These are phyloP conservation scores for Theocolax elegans DNA, from an alignment of 1,140 invertebrate species.

Conservation along the genomic window DNA sequence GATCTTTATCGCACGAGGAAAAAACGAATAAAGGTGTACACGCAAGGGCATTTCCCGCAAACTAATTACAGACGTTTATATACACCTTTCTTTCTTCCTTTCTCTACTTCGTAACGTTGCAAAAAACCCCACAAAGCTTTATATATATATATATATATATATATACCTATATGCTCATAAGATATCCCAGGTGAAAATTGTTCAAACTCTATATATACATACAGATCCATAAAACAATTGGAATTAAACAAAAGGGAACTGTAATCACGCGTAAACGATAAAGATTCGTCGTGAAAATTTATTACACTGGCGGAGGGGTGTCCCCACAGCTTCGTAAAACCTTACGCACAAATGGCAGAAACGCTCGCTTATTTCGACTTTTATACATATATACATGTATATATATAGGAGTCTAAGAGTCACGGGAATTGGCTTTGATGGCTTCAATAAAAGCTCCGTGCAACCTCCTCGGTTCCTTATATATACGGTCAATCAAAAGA, in stretches of 20 bases:
- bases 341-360: background rate
- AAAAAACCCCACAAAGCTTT: too few relatives aligned
- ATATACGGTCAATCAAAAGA: slow-evolving; percentile 1
- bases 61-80: background rate
- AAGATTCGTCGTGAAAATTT: slow-evolving; percentile 30
- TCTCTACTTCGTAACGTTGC: too few relatives aligned
- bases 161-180: background rate
- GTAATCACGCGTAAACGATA: slow-evolving; percentile 28
- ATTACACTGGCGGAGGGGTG: background rate
- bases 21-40: background rate
- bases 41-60: background rate
- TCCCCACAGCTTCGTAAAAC: slow-evolving; percentile 27
- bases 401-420: too few relatives aligned
- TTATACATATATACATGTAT: too few relatives aligned
- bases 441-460: background rate
- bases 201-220: too few relatives aligned
- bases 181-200: background rate
- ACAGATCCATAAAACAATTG: slow-evolving; percentile 27
- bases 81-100: too few relatives aligned
- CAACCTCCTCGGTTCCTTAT: background rate
- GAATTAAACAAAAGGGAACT: slow-evolving; percentile 28
- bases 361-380: background rate
- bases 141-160: too few relatives aligned
- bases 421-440: background rate
- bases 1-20: background rate